phyloP scores from a whole-genome alignment of 2,113 vertebrate genomes.

The Mus musculus region GRCm39 chr15:31961001-31961500 shows the following conservation, averaged over 20 bases:
- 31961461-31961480: not conserved
- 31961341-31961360: fast-evolving
- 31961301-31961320: too few species aligned
- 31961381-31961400: fast-evolving
- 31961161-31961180: too few species aligned
- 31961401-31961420: fast-evolving
- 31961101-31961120: too few species aligned
- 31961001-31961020: too few species aligned
- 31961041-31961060: too few species aligned
- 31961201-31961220: too few species aligned
- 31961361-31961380: fast-evolving
- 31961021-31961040: too few species aligned
- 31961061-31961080: too few species aligned
- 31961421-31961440: not conserved
- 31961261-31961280: not conserved
- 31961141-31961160: too few species aligned
- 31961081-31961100: too few species aligned
- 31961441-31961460: not conserved
- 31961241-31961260: not conserved
- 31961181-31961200: too few species aligned
- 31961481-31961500: not conserved
- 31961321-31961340: not conserved
- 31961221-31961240: not conserved
- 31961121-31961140: too few species aligned
- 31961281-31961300: not conserved